Percentiles rank a stretch among this genome's conserved stretches.
These are phyloP conservation scores for Crambe crambe DNA, from an alignment of 37 sponge, comb jelly and placozoan genomes.

Conservation along the genomic window DNA sequence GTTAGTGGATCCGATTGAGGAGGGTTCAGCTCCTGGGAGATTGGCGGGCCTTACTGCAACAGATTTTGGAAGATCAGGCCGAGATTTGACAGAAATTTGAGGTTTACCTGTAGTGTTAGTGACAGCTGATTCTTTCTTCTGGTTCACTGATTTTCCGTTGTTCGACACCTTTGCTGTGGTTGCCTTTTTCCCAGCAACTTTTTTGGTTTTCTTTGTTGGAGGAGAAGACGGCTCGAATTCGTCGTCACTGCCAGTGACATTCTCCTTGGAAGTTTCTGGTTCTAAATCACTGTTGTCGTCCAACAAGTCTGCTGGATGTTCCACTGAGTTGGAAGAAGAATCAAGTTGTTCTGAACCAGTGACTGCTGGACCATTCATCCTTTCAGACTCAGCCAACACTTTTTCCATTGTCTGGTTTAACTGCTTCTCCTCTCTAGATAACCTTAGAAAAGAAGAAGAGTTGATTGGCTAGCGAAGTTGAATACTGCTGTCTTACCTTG, in stretches of 20 bases:
- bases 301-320: not conserved
- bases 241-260: not conserved
- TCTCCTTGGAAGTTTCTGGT: not conserved
- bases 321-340: not conserved
- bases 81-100: too few species aligned
- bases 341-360: too few species aligned
- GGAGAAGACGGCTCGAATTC: slow-evolving; percentile 16
- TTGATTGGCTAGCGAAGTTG: too few species aligned
- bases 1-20: not conserved
- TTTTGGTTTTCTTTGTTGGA: not conserved
- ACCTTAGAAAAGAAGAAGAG: not conserved
- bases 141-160: too few species aligned
- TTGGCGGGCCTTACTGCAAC: too few species aligned
- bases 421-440: slow-evolving; percentile 42
- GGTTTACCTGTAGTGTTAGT: too few species aligned
- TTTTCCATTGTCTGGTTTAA: slow-evolving; percentile 13
- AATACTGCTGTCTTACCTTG: too few species aligned
- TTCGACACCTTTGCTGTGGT: too few species aligned
- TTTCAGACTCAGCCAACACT: slow-evolving; percentile 13
- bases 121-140: too few species aligned
- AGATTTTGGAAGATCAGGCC: too few species aligned
- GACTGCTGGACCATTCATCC: not conserved
- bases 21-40: too few species aligned
- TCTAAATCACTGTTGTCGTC: not conserved
- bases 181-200: not conserved